Evolutionary conservation across 2,113 vertebrate genomes (phyloP).

Genomic region (Odocoileus virginianus): DNA sequence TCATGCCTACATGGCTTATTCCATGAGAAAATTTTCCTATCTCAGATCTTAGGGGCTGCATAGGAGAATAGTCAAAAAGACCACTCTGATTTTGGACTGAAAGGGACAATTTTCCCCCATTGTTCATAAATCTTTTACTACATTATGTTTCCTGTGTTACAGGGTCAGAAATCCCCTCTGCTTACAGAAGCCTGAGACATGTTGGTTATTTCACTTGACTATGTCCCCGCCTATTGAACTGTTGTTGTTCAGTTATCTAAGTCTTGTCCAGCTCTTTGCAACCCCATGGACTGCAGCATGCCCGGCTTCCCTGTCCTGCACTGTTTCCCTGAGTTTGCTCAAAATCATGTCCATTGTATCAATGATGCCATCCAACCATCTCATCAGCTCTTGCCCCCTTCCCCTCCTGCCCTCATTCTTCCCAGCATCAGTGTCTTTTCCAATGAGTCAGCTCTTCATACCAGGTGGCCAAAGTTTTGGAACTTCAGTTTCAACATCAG

Average conservation of each 20-base stretch:
- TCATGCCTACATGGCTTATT: not conserved
- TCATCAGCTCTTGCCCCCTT: not conserved
- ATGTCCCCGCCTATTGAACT: not conserved
- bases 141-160: not conserved
- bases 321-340: not conserved
- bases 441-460: fast-evolving
- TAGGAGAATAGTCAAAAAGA: not conserved
- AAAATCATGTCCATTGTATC: not conserved
- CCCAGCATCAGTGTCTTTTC: not conserved
- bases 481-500: not conserved
- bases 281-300: not conserved
- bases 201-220: not conserved
- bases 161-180: not conserved
- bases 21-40: not conserved
- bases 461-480: not conserved
- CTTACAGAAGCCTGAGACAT: not conserved
- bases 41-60: not conserved
- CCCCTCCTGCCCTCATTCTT: not conserved
- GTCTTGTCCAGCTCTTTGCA: not conserved
- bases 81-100: not conserved
- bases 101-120: not conserved
- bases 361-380: not conserved
- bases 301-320: not conserved
- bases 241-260: not conserved
- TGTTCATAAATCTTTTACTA: not conserved